Evolutionary conservation across 2,888 invertebrate species (phyloP).

Genomic region (Heliconius ethilla): DNA sequence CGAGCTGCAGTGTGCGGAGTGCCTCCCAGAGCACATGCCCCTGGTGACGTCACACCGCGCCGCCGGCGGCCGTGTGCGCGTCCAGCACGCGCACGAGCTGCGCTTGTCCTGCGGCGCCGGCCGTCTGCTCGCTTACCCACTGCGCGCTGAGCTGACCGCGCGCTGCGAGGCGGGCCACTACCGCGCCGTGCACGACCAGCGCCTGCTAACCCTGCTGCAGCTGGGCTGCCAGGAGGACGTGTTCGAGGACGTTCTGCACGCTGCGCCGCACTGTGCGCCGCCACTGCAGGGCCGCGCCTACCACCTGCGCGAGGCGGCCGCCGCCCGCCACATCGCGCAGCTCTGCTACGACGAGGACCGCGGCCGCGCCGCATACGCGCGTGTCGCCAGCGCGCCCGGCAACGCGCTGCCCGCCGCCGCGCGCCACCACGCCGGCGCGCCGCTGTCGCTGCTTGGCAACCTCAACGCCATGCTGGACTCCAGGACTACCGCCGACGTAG

Average conservation of each 20-base stretch:
- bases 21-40: conserved; percentile 75
- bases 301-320: conserved; percentile 50
- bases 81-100: conserved; percentile 59
- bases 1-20: conserved; percentile 71
- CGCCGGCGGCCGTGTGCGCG: conserved; percentile 51
- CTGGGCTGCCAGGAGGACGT: conserved; percentile 75
- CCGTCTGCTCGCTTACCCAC: conserved; percentile 65
- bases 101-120: conserved; percentile 66
- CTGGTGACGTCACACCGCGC: conserved; percentile 67
- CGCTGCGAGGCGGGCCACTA: conserved; percentile 64
- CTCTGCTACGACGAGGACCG: conserved; percentile 71
- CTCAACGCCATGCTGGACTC: conserved; percentile 78
- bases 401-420: conserved; percentile 53
- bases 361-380: conserved; percentile 54
- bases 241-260: conserved; percentile 72
- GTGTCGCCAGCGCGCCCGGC: conserved; percentile 51
- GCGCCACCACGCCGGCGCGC: conserved; percentile 57
- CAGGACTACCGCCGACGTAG: conserved; percentile 62
- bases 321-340: conserved; percentile 63
- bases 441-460: conserved; percentile 73
- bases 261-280: conserved; percentile 61
- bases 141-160: conserved; percentile 50
- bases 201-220: conserved; percentile 62
- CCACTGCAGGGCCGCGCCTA: conserved; percentile 73
- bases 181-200: conserved; percentile 55